phyloP scores from a whole-genome alignment of 2,113 vertebrate species.

The Oophaga pumilio region DNA sequence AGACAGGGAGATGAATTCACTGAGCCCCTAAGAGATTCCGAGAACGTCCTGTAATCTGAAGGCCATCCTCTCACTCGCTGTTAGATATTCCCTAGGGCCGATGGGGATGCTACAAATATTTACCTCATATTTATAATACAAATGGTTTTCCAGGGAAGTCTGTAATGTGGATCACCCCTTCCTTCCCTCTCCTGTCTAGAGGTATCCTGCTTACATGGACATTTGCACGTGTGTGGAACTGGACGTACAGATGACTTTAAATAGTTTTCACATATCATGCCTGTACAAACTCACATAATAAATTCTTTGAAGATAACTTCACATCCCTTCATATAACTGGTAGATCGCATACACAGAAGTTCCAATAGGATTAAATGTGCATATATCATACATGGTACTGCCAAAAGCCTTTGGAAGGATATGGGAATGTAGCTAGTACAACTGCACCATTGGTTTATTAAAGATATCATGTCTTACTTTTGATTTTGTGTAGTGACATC shows the following conservation, averaged over 20 bases:
- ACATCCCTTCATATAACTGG: background rate
- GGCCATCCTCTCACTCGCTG: constrained; percentile 22
- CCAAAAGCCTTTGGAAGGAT: background rate
- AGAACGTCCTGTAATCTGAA: constrained; percentile 34
- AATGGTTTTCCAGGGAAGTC: constrained; percentile 70
- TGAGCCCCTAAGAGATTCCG: constrained; percentile 13
- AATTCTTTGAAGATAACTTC: background rate
- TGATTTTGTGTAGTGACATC: no score
- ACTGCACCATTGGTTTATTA: no score
- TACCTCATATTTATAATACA: constrained; percentile 76
- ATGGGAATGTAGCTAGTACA: no score
- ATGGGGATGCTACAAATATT: constrained; percentile 76
- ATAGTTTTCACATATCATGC: background rate
- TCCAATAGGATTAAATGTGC: background rate
- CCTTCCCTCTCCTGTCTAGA: constrained; percentile 34
- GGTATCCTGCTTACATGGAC: constrained; percentile 54
- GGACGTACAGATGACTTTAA: constrained; percentile 34
- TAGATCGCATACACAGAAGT: background rate
- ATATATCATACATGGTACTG: background rate
- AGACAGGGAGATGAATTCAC: constrained; percentile 53
- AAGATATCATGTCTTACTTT: no score
- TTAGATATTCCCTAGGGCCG: constrained; percentile 67
- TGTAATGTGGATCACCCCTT: constrained; percentile 53
- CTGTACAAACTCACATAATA: background rate
- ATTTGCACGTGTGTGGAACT: constrained; percentile 5